Evolutionary conservation across 2,797 vertebrate genomes (phyloP), one percentile per base, ranked within the genome.

Genomic region (Gobionotothen gibberifrons): DNA sequence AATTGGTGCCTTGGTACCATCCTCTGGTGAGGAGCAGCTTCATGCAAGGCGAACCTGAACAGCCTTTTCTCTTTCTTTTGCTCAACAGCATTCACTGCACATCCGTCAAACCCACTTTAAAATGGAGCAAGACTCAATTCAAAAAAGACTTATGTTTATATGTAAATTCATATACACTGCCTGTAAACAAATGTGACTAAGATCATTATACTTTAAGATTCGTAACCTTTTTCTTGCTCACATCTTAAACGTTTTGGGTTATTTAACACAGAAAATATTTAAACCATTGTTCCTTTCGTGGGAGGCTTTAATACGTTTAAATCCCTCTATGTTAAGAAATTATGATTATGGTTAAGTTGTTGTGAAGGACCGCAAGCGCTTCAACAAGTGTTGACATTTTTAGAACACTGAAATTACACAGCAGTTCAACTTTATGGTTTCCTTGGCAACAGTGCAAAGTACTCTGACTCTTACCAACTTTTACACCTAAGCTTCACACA

Each of bases 1-100:
- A 93, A 95, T 94, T 94, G 92, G 84, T 90, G 92, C 92, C 90
- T 94, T 92, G 85, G 79, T 93, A 86, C 92, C 86, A 89, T 92
- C 90, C 85, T 91, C 86, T 82, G 89, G 74, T 84, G 80, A 70
- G 78, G 78, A 74, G 72, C 75, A 64, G 85, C 74, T 73, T 53
- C 78, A 72, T 73, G 79, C 51, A 46, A 73, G 69, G 67, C 48
- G 59, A 26, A 86, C 84, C 86, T 87, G 84, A 77, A 59, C 71
- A 86, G 75, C 72, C 58, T 85, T 22, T 68, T 36, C 56, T 65
- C 58, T 81, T 68, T 76, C 63, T 62, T 42, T 67, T 16, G n/a
- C 73, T 61, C 49, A 26, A 61, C 44, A 15, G 48, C 19, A 16
- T 75, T 43, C 29, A 73, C 64, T 32, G 19, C 16, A 14, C 9